Evolutionary conservation across 2,888 invertebrate genomes (phyloP), one percentile per base, ranked within the genome.

Genomic region (Cyclophora albipunctata): DNA sequence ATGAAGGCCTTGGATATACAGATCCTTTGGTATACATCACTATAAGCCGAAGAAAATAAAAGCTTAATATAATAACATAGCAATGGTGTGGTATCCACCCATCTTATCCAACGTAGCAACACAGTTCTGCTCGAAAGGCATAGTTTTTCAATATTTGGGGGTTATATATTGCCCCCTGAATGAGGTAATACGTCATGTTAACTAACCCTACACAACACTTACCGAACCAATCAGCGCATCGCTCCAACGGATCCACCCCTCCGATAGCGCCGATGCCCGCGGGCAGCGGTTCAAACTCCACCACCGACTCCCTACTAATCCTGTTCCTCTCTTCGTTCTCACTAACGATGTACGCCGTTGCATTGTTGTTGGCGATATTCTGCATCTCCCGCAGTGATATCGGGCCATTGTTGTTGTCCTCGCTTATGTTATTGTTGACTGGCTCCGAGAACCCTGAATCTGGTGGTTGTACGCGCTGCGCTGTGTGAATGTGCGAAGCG

Each of bases 331-430:
- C 84, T 58, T 89, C 89, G 54, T 88, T 88, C 62, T 88, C 89
- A 62, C 87, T 89, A 58, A 80, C 77, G 63, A 90, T 90, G 72
- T 90, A 90, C 7, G 82, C 86, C 0, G 83, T 76, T 0, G 90
- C 90, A 60, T 90, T 90, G 72, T 90, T 90, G 72, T 90, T 90
- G 54, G 88, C 89, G 62, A 90, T 90, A 73, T 90, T 90, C 75
- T 90, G 90, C 84, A 90, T 83, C 72, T 90, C 90, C 34, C 89
- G 84, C 49, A 87, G 71, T 20, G 90, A 90, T 58, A 90, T 90
- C 37, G 90, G 90, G 0, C 90, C 90, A 65, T 90, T 90, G 78
- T 90, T 90, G 75, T 90, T 90, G 74, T 90, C 90, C 60, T 89
- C 89, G 65, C 73, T 76, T 65, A 84, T 74, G 70, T 85, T 86